Evolutionary conservation across 1,140 invertebrate genomes (phyloP), one percentile per base, ranked within the genome.

Genomic region (Lepidostoma basale): DNA sequence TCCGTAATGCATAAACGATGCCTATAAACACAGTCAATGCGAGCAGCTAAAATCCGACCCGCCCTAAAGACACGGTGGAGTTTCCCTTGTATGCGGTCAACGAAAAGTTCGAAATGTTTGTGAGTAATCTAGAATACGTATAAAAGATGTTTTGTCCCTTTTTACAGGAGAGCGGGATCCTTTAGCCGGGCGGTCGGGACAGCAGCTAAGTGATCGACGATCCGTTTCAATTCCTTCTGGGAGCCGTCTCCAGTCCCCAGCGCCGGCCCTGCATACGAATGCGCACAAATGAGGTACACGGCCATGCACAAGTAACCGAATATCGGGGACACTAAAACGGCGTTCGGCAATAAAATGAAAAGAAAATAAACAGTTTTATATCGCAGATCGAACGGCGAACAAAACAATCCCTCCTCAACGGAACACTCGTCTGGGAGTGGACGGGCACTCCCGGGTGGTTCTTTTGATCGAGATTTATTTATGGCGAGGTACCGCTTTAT

Each of bases 1-100:
- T 6, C 49, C 49, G 49, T 54, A 54, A 54, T 54, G 26, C 49
- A 49, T 49, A 49, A 49, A 54, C 49, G 49, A 54, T 30, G 49
- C 26, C 26, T 54, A 54, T 30, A 54, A 30, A 28, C 47, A 52
- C 49, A 54, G 49, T 30, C 49, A 20, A 54, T 20, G 49, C 49
- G n/a, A n/a, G n/a, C n/a, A n/a, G n/a, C n/a, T n/a, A n/a, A n/a
- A n/a, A n/a, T n/a, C n/a, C n/a, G n/a, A n/a, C n/a, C n/a, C n/a
- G n/a, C n/a, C n/a, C n/a, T n/a, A n/a, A n/a, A n/a, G n/a, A n/a
- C n/a, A n/a, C n/a, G n/a, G n/a, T n/a, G n/a, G n/a, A n/a, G n/a
- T n/a, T n/a, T n/a, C n/a, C n/a, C n/a, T n/a, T n/a, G n/a, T n/a
- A n/a, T n/a, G n/a, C n/a, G n/a, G n/a, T n/a, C n/a, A n/a, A n/a